Percentiles rank a stretch among this genome's conserved stretches.
These are phyloP conservation scores for Bombyx huttoni DNA, from an alignment of 2,888 invertebrate species.

Conservation along the genomic window DNA sequence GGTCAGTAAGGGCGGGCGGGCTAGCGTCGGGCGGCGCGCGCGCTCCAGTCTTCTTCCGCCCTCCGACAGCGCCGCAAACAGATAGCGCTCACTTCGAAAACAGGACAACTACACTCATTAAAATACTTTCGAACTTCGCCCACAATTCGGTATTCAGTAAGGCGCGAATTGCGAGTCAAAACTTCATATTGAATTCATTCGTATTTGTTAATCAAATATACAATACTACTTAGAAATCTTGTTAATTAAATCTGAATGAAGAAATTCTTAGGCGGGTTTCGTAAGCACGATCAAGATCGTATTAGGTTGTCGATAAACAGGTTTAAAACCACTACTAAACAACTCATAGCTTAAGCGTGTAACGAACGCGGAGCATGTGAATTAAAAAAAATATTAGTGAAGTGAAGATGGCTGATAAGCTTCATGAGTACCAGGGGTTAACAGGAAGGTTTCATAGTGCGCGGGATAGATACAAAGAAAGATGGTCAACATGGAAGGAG, in stretches of 20 bases:
- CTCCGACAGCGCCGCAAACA: constrained; percentile 19
- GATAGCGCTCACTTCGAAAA: constrained; percentile 10
- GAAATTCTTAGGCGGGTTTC: neutral
- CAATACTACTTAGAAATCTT: neutral
- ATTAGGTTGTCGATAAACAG: neutral
- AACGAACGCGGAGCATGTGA: neutral
- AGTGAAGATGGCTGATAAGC: constrained; percentile 78
- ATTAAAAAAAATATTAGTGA: neutral
- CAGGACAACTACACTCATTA: constrained; percentile 2
- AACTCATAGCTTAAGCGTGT: neutral
- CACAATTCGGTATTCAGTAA: neutral
- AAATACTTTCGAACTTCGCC: neutral
- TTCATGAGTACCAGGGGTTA: constrained; percentile 84
- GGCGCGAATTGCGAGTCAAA: too few species aligned
- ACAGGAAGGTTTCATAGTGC: constrained; percentile 79
- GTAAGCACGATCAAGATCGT: neutral
- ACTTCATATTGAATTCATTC: too few species aligned
- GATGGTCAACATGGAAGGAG: constrained; percentile 75
- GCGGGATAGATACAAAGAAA: constrained; percentile 76
- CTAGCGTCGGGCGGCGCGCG: constrained; percentile 46
- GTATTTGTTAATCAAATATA: neutral
- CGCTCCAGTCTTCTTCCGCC: constrained; percentile 44
- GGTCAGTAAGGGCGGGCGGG: constrained; percentile 38
- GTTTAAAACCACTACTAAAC: neutral
- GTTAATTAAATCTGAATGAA: neutral